Evolutionary conservation across 2,888 invertebrate genomes (phyloP), one percentile per base, ranked within the genome.

Genomic region (Drosophila putrida): DNA sequence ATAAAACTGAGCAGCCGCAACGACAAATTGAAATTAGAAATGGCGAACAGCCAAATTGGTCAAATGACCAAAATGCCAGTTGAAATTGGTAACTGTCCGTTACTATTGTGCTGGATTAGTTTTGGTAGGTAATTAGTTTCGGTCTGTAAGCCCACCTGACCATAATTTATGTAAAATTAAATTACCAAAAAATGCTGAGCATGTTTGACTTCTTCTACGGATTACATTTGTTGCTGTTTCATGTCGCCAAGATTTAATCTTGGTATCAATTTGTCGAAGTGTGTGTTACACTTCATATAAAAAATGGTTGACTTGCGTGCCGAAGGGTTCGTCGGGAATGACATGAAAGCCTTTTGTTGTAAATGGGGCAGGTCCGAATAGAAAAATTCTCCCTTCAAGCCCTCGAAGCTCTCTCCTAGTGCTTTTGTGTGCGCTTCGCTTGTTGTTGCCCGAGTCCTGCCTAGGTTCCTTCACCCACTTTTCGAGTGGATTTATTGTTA

Each of bases 201-300:
- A n/a, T 13, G 20, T 31, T 65, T 53, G 53, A 49, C 57, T 35
- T 44, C 51, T 51, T 36, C 3, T 20, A 20, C 20, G 20, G 20
- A 3, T 36, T 46, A 20, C 13, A 31, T 39, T 55, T 60, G 66
- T 46, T 61, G 65, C 46, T 57, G 43, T 46, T 44, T 70, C 70
- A 69, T 49, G 66, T 63, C 68, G 65, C 62, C 72, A 71, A 80
- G 80, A 88, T 89, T 86, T 83, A 86, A 90, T 90, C 90, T 84
- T 67, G 61, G 75, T 88, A 88, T 84, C 90, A 90, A 91, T 90
- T 90, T 90, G 90, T 81, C 71, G 79, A 88, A 86, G 86, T 69
- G 78, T 75, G 76, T 79, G 82, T 81, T 78, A 72, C 75, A 80
- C 68, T 87, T 77, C 70, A 82, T 82, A 79, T 87, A 81, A 85